These are phyloP conservation scores for Brachionus plicatilis DNA, from an alignment of 1,140 invertebrate species.

Conservation along the genomic window DNA sequence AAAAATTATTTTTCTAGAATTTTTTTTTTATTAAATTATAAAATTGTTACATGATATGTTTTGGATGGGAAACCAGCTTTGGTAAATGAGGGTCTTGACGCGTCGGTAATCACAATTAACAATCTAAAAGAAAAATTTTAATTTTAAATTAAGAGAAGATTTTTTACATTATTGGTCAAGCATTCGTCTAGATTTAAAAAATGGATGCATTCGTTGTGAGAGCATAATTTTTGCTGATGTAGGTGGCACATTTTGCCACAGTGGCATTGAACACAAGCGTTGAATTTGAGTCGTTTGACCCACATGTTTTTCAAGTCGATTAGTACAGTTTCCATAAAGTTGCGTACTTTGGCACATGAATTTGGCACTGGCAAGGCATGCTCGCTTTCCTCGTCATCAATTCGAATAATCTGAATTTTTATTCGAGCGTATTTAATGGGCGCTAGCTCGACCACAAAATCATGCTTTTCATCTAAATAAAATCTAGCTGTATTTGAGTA, in stretches of 20 bases:
- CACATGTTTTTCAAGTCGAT: constrained; percentile 52
- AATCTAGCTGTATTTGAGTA: constrained; percentile 46
- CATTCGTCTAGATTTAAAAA: constrained; percentile 57
- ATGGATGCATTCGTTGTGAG: constrained; percentile 52
- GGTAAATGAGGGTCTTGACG: constrained; percentile 53
- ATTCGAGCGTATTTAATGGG: constrained; percentile 46
- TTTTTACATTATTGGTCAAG: constrained; percentile 53
- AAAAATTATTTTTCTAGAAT: too few species aligned
- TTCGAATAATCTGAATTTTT: constrained; percentile 44
- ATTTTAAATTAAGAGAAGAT: constrained; percentile 2
- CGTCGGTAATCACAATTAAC: constrained; percentile 55
- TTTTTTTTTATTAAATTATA: neutral
- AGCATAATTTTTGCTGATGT: constrained; percentile 49
- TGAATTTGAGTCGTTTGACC: constrained; percentile 55
- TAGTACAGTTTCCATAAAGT: constrained; percentile 55
- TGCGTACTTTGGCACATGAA: constrained; percentile 51
- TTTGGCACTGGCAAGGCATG: constrained; percentile 42
- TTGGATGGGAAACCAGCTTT: constrained; percentile 54
- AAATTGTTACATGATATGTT: constrained; percentile 36
- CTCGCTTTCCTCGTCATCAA: neutral
- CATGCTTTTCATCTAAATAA: constrained; percentile 51
- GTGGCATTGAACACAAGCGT: constrained; percentile 51
- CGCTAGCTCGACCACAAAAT: constrained; percentile 50
- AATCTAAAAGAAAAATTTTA: constrained; percentile 47
- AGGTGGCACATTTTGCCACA: constrained; percentile 51